Percentiles rank a stretch among this genome's conserved stretches.
Conservation (phyloP, 2,113 vertebrate genomes). For the Alouatta palliata region DNA sequence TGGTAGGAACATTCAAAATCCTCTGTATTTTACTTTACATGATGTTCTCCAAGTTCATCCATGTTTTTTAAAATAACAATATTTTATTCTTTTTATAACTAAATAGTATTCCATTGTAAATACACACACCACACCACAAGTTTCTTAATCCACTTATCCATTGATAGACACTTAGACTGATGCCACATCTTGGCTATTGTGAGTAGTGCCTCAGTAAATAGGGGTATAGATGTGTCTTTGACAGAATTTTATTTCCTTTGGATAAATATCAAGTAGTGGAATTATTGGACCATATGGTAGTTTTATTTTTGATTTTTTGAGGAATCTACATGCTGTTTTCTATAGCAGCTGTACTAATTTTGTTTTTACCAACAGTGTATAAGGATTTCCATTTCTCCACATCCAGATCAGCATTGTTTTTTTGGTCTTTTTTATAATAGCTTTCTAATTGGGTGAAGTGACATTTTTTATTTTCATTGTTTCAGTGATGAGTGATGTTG, state of each 20-base stretch:
- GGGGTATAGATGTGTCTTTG: background rate
- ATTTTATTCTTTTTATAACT: background rate
- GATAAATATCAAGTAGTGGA: background rate
- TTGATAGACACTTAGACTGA: background rate
- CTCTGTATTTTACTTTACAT: background rate
- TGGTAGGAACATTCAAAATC: background rate
- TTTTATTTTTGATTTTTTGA: background rate
- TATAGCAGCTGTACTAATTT: background rate
- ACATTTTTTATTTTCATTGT: background rate
- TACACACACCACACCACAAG: background rate
- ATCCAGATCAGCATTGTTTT: background rate
- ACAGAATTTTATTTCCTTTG: background rate
- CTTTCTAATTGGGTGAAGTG: background rate
- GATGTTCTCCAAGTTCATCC: background rate
- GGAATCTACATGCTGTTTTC: background rate
- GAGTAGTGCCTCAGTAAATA: background rate
- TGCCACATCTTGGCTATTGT: background rate
- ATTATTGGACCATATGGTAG: background rate
- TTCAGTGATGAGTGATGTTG: background rate
- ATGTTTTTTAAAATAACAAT: background rate
- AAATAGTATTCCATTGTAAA: background rate
- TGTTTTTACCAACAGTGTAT: background rate
- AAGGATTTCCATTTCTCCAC: background rate
- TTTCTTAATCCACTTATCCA: background rate
- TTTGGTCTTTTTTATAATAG: background rate